Conservation (phyloP, 2,797 vertebrate genomes). For the Lagodon rhomboides region DNA sequence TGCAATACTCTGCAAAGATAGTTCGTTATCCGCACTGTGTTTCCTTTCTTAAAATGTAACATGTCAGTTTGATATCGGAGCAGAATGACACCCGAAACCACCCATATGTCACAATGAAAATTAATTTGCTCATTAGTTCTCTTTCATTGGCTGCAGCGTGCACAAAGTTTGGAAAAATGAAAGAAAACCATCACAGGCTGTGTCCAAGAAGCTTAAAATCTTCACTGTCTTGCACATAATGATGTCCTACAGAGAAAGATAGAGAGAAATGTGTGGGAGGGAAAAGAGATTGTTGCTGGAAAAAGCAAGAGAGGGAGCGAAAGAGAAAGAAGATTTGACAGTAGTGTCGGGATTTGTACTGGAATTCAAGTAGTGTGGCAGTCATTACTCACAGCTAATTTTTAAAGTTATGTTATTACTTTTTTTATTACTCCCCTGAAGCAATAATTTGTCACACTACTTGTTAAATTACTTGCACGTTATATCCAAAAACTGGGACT, state of each 20-base stretch:
- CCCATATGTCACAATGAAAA: slow-evolving; percentile 20
- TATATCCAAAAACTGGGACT: slow-evolving; percentile 14
- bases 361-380: slow-evolving; percentile 22
- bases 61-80: slow-evolving; percentile 25
- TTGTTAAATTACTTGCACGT: slow-evolving; percentile 38
- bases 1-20: slow-evolving; percentile 4
- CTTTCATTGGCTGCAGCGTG: slow-evolving; percentile 23
- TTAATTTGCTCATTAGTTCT: slow-evolving; percentile 53
- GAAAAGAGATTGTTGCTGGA: slow-evolving; percentile 29
- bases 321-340: slow-evolving; percentile 34
- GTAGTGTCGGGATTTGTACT: slow-evolving; percentile 4
- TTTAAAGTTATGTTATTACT: slow-evolving; percentile 43
- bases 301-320: slow-evolving; percentile 4
- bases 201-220: slow-evolving; percentile 30
- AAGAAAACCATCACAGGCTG: slow-evolving; percentile 4
- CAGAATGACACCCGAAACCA: slow-evolving; percentile 25
- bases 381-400: slow-evolving; percentile 51
- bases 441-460: slow-evolving; percentile 29
- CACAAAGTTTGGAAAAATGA: slow-evolving; percentile 17
- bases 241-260: slow-evolving; percentile 11
- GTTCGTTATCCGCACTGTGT: background rate
- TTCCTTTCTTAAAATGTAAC: slow-evolving; percentile 2
- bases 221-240: slow-evolving; percentile 9
- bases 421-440: slow-evolving; percentile 42
- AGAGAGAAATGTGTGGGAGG: slow-evolving; percentile 25